Evolutionary conservation across 2,888 invertebrate genomes (phyloP).

Genomic region (Eristalis pertinax): DNA sequence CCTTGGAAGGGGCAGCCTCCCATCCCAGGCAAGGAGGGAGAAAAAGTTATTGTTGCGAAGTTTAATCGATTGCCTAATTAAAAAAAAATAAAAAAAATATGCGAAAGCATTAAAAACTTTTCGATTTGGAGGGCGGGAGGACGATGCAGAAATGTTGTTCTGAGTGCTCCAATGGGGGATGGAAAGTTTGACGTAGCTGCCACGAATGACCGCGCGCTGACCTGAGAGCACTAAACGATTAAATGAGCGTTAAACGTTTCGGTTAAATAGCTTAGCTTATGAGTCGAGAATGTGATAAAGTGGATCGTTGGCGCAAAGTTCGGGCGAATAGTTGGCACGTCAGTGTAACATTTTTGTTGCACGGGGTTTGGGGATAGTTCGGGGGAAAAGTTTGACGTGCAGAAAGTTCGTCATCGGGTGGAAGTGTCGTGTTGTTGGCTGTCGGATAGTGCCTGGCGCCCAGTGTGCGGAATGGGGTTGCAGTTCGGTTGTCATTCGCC

Average conservation of each 20-base stretch:
- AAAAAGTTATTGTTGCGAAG: slow-evolving; percentile 8
- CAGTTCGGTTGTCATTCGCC: too few species aligned
- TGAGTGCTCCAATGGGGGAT: not conserved
- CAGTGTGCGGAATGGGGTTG: too few species aligned
- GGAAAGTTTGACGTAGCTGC: not conserved
- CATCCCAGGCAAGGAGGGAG: not conserved
- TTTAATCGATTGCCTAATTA: slow-evolving; percentile 56
- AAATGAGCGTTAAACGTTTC: not conserved
- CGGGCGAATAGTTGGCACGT: not conserved
- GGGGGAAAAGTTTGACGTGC: not conserved
- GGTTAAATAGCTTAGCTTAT: not conserved
- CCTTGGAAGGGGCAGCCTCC: not conserved
- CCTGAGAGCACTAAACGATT: not conserved
- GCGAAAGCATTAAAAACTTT: slow-evolving; percentile 54
- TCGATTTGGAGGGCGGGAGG: slow-evolving; percentile 2
- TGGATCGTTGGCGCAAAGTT: not conserved
- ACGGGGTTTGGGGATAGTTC: not conserved
- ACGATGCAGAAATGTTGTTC: not conserved
- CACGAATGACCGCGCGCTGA: not conserved
- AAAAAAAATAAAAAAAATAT: slow-evolving; percentile 25
- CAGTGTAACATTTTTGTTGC: not conserved
- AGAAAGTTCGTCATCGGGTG: too few species aligned
- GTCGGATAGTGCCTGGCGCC: too few species aligned
- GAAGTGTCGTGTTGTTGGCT: too few species aligned
- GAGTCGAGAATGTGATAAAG: not conserved